Conservation (phyloP, 2,113 vertebrate genomes). For the Chlamydotis undulata region DNA sequence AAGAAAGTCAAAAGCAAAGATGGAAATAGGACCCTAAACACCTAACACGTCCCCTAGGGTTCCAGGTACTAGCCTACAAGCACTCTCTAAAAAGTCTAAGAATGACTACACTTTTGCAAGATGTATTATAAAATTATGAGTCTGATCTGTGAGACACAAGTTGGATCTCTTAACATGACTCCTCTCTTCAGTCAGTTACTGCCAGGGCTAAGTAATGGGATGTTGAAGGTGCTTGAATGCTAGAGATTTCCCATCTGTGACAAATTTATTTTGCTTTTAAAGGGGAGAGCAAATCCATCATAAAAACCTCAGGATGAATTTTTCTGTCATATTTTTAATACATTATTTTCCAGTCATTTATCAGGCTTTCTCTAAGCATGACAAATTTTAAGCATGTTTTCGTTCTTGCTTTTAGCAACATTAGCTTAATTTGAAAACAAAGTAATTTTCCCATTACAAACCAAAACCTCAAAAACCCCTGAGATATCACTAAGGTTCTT, state of each 20-base stretch:
- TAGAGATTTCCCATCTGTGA: conserved; percentile 2
- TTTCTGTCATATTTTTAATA: conserved; percentile 38
- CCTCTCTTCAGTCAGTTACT: not conserved
- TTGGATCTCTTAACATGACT: not conserved
- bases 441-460: not conserved
- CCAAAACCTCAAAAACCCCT: not conserved
- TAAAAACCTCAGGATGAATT: conserved; percentile 4
- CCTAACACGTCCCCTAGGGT: not conserved
- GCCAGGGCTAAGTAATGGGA: not conserved
- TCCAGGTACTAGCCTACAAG: not conserved
- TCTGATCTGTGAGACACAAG: not conserved
- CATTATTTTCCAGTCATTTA: not conserved
- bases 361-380: not conserved
- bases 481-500: not conserved
- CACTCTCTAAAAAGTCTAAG: not conserved
- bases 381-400: not conserved
- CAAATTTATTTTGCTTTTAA: conserved; percentile 46
- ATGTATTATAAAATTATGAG: not conserved
- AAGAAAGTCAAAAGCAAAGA: not conserved
- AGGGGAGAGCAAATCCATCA: conserved; percentile 12
- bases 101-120: not conserved
- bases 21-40: not conserved
- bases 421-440: conserved; percentile 5
- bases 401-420: not conserved
- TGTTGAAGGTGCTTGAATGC: not conserved